Base-by-base conservation (phyloP, 2,888 invertebrate species). In the Crossocerus cetratus region DNA sequence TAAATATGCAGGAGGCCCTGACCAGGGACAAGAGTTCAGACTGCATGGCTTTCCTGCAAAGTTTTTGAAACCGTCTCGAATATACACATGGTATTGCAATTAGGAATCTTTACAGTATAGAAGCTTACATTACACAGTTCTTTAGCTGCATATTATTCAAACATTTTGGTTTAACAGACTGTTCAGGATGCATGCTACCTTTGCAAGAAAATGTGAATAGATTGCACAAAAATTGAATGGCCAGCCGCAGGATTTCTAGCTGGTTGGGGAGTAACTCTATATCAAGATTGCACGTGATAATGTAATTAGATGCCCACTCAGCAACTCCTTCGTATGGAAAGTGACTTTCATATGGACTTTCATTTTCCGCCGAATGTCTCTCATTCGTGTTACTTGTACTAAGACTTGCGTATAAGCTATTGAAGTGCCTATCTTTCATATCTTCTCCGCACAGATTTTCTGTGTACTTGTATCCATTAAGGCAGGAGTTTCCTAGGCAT, bases 201-300 rank as follows among this genome's bases (percentile, higher is more conserved):
- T 82, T 64, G 53, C 79, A 84, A n/a, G 84, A 84, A 60, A 84
- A 85, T 20, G 84, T 83, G 58, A 84, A 77, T 42, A 89, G 78
- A 82, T 90, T 90, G 60, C 88, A 88, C 18, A 90, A 72, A 71
- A 90, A 90, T 63, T 88, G 86, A 53, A 89, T 68, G 56, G 83
- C 76, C 55, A 87, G 66, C 69, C 85, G 86, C 20, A 88, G 65
- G 32, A 88, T 74, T 66, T 86, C 82, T 43, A 74, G 43, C 62
- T 84, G 58, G 4, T 85, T 83, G 14, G 84, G 74, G 1, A 21
- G 62, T 20, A 72, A 54, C 21, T 75, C 16, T 5, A 45, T 71
- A 54, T 60, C 49, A 22, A 63, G 23, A 8, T 72, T 56, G 16
- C 32, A 20, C 5, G 72, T 73, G 13, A 64, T 61, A 45, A 88